These are phyloP conservation scores for Himalopsyche phryganea DNA, from an alignment of 1,140 invertebrate species.

Conservation along the genomic window DNA sequence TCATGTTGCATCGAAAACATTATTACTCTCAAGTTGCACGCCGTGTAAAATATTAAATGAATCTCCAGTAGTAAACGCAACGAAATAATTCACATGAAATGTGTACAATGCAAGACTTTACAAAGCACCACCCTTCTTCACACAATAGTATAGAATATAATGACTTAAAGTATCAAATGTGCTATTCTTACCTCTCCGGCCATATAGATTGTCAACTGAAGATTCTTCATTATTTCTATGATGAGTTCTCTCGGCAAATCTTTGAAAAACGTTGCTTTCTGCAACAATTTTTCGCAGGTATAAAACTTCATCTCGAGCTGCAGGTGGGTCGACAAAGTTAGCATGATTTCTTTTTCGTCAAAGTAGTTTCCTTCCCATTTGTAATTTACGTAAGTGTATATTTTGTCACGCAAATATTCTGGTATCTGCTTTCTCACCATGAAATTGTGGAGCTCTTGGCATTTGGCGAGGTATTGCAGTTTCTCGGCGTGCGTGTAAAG, in stretches of 20 bases:
- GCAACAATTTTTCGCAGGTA: slow-evolving; percentile 14
- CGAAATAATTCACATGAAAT: no score
- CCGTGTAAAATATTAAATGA: no score
- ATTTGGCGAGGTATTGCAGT: slow-evolving; percentile 8
- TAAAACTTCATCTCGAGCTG: slow-evolving; percentile 15
- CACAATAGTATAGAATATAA: no score
- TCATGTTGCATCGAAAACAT: no score
- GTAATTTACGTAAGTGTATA: slow-evolving; percentile 12
- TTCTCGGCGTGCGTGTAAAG: slow-evolving; percentile 4
- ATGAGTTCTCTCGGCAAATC: slow-evolving; percentile 7
- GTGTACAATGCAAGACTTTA: no score
- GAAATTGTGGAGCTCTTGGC: background rate
- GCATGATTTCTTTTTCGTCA: slow-evolving; percentile 14
- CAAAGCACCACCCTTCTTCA: no score
- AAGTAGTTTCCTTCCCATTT: slow-evolving; percentile 19
- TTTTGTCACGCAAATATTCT: slow-evolving; percentile 2
- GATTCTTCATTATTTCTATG: slow-evolving; percentile 6
- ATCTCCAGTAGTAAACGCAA: no score
- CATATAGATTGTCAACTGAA: slow-evolving; percentile 11
- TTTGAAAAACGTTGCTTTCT: slow-evolving; percentile 1
- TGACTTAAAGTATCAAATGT: no score
- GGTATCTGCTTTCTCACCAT: slow-evolving; percentile 8
- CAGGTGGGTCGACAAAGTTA: slow-evolving; percentile 1
- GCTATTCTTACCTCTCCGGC: slow-evolving; percentile 12
- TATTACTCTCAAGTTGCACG: no score